A percentile compares a stretch with the other conserved stretches of the same genome.
Evolutionary conservation across 2,888 invertebrate genomes (phyloP).

Genomic region (Adelphocoris suturalis): DNA sequence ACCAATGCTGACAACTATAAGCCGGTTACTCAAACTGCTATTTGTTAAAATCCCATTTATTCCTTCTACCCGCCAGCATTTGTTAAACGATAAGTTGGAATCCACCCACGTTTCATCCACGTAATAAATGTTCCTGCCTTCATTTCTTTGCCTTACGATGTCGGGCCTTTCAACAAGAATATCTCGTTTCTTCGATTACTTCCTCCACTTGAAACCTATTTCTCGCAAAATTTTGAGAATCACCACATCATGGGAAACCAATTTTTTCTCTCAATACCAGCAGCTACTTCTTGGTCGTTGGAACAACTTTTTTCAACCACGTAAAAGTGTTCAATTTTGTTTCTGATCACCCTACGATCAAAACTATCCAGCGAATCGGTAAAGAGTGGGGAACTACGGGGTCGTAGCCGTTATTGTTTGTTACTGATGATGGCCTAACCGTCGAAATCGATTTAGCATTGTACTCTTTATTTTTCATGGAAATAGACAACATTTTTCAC

Average conservation of each 20-base stretch:
- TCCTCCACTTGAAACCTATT: slow-evolving; percentile 28
- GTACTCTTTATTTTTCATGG: no score
- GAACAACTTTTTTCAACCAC: slow-evolving; percentile 16
- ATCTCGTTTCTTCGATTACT: slow-evolving; percentile 18
- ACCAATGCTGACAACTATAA: slow-evolving; percentile 42
- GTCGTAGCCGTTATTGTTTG: no score
- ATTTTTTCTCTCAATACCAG: background rate
- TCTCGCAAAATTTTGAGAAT: no score
- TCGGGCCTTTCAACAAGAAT: slow-evolving; percentile 47
- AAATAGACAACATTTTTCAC: no score
- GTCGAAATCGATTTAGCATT: no score
- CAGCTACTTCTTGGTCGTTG: background rate
- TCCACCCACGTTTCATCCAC: slow-evolving; percentile 71
- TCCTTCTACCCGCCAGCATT: slow-evolving; percentile 69
- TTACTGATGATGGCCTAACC: no score
- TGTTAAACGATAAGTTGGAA: slow-evolving; percentile 57
- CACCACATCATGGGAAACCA: background rate
- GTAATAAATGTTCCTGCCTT: slow-evolving; percentile 63
- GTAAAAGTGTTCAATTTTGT: no score
- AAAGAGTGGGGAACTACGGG: background rate
- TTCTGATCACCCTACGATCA: slow-evolving; percentile 32
- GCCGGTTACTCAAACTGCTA: slow-evolving; percentile 1
- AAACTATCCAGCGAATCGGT: slow-evolving; percentile 44
- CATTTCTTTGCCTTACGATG: slow-evolving; percentile 45
- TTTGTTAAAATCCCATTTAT: slow-evolving; percentile 58